A percentile compares a stretch with the other conserved stretches of the same genome.
phyloP scores from a whole-genome alignment of 2,113 vertebrate species.

The Deroptyus accipitrinus region DNA sequence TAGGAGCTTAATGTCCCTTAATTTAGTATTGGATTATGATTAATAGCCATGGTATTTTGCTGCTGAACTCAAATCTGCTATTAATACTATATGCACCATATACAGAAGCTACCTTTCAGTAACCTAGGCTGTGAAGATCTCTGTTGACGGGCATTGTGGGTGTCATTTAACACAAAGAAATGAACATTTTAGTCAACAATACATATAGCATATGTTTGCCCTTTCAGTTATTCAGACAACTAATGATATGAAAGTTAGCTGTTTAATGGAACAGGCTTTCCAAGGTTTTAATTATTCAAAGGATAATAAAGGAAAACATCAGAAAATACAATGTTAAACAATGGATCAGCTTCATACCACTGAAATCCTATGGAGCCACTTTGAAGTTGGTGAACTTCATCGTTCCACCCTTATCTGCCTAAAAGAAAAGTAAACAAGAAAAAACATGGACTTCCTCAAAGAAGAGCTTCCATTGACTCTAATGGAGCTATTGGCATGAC shows the following conservation, averaged over 20 bases:
- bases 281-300: slow-evolving; percentile 31
- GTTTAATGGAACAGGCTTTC: slow-evolving; percentile 10
- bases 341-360: not conserved
- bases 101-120: not conserved
- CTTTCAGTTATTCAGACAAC: slow-evolving; percentile 3
- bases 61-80: not conserved
- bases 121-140: not conserved
- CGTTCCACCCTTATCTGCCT: not conserved
- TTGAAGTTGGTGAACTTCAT: not conserved
- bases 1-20: not conserved
- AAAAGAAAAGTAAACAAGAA: not conserved
- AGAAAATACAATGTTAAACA: slow-evolving; percentile 30
- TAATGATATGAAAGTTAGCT: not conserved
- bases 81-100: not conserved
- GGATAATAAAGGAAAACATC: not conserved
- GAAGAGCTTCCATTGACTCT: not conserved
- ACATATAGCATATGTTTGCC: not conserved
- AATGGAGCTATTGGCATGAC: not conserved
- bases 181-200: not conserved
- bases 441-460: not conserved
- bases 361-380: not conserved
- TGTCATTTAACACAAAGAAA: not conserved
- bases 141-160: not conserved
- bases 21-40: not conserved
- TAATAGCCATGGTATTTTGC: slow-evolving; percentile 3